Base-by-base conservation (phyloP, 2,888 invertebrate species). In the Octodonta nipae region DNA sequence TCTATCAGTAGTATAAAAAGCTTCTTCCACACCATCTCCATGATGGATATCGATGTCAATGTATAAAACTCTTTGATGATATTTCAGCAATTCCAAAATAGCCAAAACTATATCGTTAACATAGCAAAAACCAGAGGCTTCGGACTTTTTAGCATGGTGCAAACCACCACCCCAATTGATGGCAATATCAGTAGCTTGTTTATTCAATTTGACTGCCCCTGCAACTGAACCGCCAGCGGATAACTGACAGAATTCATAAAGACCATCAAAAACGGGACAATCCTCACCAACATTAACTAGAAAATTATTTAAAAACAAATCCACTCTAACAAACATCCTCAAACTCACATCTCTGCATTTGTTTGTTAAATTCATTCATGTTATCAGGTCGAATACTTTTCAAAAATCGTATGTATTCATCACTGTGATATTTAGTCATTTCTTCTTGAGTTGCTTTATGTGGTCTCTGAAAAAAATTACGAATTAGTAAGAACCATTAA, bases 41-140 rank as follows among this genome's bases (percentile, higher is more conserved):
- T 99, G 98, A 63, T 99, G 98, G 17, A 99, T 96, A 64, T 99
- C 98, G 52, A 99, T 98, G 57, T 98, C 98, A 45, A 98, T 89
- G 60, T 98, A 98, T 33, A 98, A 65, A 7, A 98, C 96, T 49
- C 96, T 71, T 61, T 92, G 93, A 58, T 95, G 95, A 60, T 95
- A 95, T 63, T 98, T 99, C 13, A 98, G 66, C 34, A 98, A 65
- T 61, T 98, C 98, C 43, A 98, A 63, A 50, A 99, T 98, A 7
- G 92, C 96, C 36, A 98, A 70, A 0, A 98, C 98, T 50, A 99
- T 98, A 56, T 98, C 98, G 55, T 99, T 99, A 0, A 96, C 93
- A 56, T 98, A 99, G 60, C 98, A 98, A 64, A 98, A 98, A 0
- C 96, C 98, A 5, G 95, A 95, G 0, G 96, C 96, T 65, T 96